Base-by-base conservation (phyloP, 2,113 vertebrate genomes). In the Mixornis gularis region DNA sequence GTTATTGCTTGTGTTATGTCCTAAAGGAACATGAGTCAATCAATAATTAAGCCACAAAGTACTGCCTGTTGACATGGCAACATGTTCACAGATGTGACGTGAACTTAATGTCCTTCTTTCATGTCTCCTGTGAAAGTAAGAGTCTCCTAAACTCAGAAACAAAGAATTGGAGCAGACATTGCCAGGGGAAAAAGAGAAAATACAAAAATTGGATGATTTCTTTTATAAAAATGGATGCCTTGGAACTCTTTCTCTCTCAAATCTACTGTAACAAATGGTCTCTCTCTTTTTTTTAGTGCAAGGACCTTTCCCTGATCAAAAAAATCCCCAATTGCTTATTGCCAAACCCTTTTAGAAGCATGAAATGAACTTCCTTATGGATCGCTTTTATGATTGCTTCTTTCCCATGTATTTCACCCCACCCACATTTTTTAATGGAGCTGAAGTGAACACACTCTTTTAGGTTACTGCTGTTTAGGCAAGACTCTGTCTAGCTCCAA, bases 1-100 rank as follows among this genome's bases (percentile, higher is more conserved):
- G 96, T 96, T 96, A 95, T 94, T 95, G 91, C 94, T 95, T 95
- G 95, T 90, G 90, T 48, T 96, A 95, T 97, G 91, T 96, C 96
- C 96, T 96, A 94, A 94, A 97, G 96, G 96, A 95, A 79, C 92
- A 96, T 97, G 96, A 97, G 96, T 97, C 96, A 97, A 97, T 96
- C 96, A 94, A 96, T 97, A 97, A 97, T 96, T 96, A 96, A 97
- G 91, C 91, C 95, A 90, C 91, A 95, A 95, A 95, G 94, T 94
- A 96, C 95, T 95, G 94, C 93, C 63, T 94, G 96, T 96, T 96
- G 95, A 95, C 93, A 96, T 95, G 94, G 96, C 85, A 97, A 96
- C 95, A 53, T 62, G 78, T 78, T 94, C 93, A 94, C 79, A 94
- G 89, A 92, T 91, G 90, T 96, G 93, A 96, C 55, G 94, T 96